Conservation (phyloP, 2,113 vertebrate genomes). For the Daubentonia madagascariensis region DNA sequence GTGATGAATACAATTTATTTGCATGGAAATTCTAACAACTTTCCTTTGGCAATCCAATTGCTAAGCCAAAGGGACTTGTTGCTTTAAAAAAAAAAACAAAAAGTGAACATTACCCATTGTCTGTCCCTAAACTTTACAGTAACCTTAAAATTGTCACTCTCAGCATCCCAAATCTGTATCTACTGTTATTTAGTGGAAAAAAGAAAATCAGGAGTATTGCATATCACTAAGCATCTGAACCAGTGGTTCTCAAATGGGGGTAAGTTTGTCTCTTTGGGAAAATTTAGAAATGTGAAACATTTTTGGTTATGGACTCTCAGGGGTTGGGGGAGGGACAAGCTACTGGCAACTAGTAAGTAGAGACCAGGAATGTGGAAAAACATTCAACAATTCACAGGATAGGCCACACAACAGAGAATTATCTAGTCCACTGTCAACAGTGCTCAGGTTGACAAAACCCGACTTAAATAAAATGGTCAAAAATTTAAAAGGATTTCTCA, state of each 20-base stretch:
- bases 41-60: not conserved
- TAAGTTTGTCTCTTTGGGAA: not conserved
- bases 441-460: not conserved
- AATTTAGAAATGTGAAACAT: not conserved
- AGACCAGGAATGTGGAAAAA: not conserved
- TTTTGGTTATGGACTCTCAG: not conserved
- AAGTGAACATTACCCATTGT: not conserved
- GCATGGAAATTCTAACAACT: not conserved
- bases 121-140: not conserved
- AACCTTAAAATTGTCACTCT: slow-evolving; percentile 3
- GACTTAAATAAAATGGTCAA: not conserved
- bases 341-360: not conserved
- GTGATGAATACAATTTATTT: not conserved
- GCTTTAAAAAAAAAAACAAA: not conserved
- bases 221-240: not conserved
- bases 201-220: accelerated
- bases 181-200: not conserved
- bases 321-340: not conserved
- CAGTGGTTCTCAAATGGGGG: no score
- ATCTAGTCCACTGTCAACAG: not conserved
- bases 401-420: not conserved
- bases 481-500: not conserved
- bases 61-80: not conserved
- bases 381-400: no score
- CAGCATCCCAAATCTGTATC: not conserved